A percentile compares a stretch with the other conserved stretches of the same genome.
phyloP scores from a whole-genome alignment of 1,140 invertebrate genomes.

The Campoletis sonorensis region DNA sequence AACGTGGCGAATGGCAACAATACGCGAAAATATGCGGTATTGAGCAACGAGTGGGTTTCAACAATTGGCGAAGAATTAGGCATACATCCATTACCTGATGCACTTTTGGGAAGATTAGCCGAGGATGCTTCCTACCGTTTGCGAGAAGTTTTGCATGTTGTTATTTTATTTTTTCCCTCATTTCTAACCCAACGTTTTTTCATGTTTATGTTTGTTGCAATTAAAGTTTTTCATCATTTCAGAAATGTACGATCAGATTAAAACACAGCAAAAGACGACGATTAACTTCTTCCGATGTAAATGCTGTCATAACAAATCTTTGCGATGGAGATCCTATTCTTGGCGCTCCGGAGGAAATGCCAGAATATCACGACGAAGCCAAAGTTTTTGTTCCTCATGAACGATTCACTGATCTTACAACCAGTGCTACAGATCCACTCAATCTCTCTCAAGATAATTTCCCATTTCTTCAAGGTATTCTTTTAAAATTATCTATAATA shows the following conservation, averaged over 20 bases:
- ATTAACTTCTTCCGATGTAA: slow-evolving; percentile 70
- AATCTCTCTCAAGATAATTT: slow-evolving; percentile 66
- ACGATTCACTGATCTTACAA: slow-evolving; percentile 66
- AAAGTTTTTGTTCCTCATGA: slow-evolving; percentile 73
- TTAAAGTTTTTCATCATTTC: slow-evolving; percentile 39
- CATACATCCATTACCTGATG: slow-evolving; percentile 70
- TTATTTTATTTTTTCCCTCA: slow-evolving; percentile 35
- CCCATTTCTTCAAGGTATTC: slow-evolving; percentile 69
- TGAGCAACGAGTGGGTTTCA: slow-evolving; percentile 73
- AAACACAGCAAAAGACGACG: slow-evolving; percentile 71
- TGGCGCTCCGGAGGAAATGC: slow-evolving; percentile 68
- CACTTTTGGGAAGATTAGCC: slow-evolving; percentile 68
- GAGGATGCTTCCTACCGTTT: slow-evolving; percentile 75
- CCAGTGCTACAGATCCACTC: slow-evolving; percentile 66
- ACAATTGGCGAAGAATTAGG: slow-evolving; percentile 74
- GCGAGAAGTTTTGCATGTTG: slow-evolving; percentile 73
- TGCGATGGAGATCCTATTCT: slow-evolving; percentile 72
- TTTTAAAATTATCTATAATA: not conserved
- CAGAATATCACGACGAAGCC: slow-evolving; percentile 71
- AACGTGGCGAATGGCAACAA: slow-evolving; percentile 66
- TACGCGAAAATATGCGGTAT: slow-evolving; percentile 69
- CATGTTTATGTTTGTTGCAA: not conserved
- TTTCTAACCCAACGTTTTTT: not conserved
- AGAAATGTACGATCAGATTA: slow-evolving; percentile 75
- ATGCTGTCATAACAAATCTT: slow-evolving; percentile 71